A percentile compares a stretch with the other conserved stretches of the same genome.
phyloP scores from a whole-genome alignment of 2,113 vertebrate species.

The Chrysochloris asiatica region DNA sequence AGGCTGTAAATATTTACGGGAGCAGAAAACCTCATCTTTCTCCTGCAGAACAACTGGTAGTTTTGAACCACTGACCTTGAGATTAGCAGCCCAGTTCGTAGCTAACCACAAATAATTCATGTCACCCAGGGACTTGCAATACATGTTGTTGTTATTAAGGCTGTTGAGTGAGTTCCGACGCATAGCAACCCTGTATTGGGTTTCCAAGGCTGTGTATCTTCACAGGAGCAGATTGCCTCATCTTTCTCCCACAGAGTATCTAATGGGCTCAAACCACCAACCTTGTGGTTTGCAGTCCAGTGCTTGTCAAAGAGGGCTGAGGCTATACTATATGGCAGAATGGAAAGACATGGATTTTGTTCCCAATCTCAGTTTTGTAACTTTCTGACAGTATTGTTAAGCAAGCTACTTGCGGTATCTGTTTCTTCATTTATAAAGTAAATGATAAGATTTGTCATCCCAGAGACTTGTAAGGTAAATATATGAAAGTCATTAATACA shows the following conservation, averaged over 20 bases:
- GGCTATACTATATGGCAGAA: neutral
- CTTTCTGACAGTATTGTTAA: neutral
- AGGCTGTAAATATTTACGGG: too few species aligned
- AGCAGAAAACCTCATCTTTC: neutral
- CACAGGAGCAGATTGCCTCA: too few species aligned
- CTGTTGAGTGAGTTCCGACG: too few species aligned
- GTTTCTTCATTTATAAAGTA: neutral
- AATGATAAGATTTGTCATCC: neutral
- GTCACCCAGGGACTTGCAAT: too few species aligned
- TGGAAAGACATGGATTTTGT: neutral
- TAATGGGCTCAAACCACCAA: too few species aligned
- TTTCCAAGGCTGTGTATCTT: too few species aligned
- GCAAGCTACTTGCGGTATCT: neutral
- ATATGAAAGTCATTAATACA: too few species aligned
- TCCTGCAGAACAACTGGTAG: neutral
- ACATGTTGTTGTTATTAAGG: too few species aligned
- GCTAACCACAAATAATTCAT: neutral
- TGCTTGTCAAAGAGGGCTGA: too few species aligned
- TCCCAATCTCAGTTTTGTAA: slow-evolving; percentile 21
- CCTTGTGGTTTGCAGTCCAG: too few species aligned
- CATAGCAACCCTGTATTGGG: too few species aligned
- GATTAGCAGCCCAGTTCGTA: neutral
- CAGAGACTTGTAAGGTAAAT: neutral
- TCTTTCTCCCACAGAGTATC: too few species aligned
- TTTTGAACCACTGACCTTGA: neutral